phyloP scores from a whole-genome alignment of 1,140 invertebrate genomes.

The Maniola jurtina region DNA sequence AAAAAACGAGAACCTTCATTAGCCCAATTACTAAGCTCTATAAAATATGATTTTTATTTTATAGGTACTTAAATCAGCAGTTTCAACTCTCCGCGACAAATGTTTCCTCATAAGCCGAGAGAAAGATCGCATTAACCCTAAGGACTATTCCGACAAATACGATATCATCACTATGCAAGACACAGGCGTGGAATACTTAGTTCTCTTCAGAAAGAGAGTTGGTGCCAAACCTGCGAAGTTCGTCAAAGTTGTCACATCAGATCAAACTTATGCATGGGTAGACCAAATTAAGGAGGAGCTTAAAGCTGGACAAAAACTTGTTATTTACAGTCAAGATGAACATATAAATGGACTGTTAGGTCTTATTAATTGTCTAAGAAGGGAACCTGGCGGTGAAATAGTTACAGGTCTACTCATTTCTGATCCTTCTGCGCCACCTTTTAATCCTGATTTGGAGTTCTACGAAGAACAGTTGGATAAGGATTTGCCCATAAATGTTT shows the following conservation, averaged over 20 bases:
- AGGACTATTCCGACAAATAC: constrained; percentile 52
- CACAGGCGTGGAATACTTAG: constrained; percentile 67
- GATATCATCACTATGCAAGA: constrained; percentile 69
- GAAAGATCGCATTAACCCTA: constrained; percentile 53
- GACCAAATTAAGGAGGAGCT: constrained; percentile 78
- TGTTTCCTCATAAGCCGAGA: constrained; percentile 78
- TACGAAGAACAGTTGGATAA: constrained; percentile 83
- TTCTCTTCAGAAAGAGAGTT: constrained; percentile 65
- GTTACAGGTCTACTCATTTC: constrained; percentile 82
- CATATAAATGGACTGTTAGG: constrained; percentile 90
- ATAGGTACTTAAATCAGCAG: constrained; percentile 65
- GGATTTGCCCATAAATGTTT: constrained; percentile 91
- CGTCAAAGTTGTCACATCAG: constrained; percentile 52
- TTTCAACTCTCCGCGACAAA: constrained; percentile 63
- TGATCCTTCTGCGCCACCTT: constrained; percentile 82
- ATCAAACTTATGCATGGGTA: constrained; percentile 64
- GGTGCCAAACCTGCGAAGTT: constrained; percentile 69
- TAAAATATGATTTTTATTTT: constrained; percentile 12
- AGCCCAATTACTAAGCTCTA: constrained; percentile 2
- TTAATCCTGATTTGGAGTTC: constrained; percentile 81
- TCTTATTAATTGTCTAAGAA: constrained; percentile 86
- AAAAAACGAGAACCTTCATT: background rate
- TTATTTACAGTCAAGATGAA: constrained; percentile 82
- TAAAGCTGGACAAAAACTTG: constrained; percentile 77
- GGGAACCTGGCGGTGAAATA: constrained; percentile 83